Evolutionary conservation across 2,888 invertebrate genomes (phyloP).

Genomic region (Drosophila tripunctata): DNA sequence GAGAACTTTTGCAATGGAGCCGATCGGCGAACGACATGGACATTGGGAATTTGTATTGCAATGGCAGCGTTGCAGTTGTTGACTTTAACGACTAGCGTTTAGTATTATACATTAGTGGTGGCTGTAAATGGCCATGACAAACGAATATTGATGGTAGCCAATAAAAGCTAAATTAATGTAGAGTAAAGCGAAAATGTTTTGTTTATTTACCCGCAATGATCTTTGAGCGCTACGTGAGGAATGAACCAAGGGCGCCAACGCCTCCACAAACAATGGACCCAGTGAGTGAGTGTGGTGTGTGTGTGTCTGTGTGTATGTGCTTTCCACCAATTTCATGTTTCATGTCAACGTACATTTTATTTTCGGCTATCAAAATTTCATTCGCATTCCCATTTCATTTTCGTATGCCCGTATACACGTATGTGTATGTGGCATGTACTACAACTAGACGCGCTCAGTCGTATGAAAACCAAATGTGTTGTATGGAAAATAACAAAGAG

Average conservation of each 20-base stretch:
- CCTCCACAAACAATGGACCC: constrained; percentile 32
- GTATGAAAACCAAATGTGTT: constrained; percentile 56
- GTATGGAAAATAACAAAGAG: constrained; percentile 40
- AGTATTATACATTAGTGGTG: constrained; percentile 23
- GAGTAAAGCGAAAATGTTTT: constrained; percentile 46
- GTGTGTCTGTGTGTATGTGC: neutral
- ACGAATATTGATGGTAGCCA: constrained; percentile 48
- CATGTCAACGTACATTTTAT: constrained; percentile 59
- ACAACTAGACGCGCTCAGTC: constrained; percentile 33
- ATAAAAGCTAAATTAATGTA: constrained; percentile 68
- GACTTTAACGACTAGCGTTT: constrained; percentile 19
- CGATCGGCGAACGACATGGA: constrained; percentile 25
- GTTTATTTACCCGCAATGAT: constrained; percentile 68
- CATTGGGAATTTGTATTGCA: constrained; percentile 25
- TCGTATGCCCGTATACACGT: constrained; percentile 8
- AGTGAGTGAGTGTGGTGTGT: neutral
- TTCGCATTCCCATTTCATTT: constrained; percentile 40
- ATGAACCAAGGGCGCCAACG: constrained; percentile 41
- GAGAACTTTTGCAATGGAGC: constrained; percentile 76
- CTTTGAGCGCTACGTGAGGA: constrained; percentile 35
- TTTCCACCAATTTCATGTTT: constrained; percentile 40
- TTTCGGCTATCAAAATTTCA: constrained; percentile 59
- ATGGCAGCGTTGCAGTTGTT: constrained; percentile 10
- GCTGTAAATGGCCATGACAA: constrained; percentile 47
- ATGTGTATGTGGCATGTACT: constrained; percentile 21